Evolutionary conservation across 2,888 invertebrate species (phyloP).

Genomic region (Nomada lathburiana): DNA sequence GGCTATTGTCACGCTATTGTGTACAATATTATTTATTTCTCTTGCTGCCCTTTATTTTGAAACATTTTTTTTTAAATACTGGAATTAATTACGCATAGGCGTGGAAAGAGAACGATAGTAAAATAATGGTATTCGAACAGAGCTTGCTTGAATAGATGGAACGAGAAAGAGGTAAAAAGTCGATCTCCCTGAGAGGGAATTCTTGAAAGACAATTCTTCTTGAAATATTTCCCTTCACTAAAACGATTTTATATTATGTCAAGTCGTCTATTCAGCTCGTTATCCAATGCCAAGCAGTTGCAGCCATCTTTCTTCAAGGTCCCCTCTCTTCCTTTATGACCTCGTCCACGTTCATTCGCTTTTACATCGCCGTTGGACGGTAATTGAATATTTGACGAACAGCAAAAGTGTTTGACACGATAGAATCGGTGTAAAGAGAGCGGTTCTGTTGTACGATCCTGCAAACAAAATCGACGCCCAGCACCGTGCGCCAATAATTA

Average conservation of each 20-base stretch:
- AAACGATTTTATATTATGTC: constrained; percentile 65
- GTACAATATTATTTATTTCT: too few relatives aligned
- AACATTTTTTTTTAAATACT: neutral
- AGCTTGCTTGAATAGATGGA: constrained; percentile 19
- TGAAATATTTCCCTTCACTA: constrained; percentile 56
- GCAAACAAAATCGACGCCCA: constrained; percentile 7
- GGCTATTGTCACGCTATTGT: neutral
- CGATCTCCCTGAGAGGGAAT: constrained; percentile 32
- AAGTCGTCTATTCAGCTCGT: constrained; percentile 62
- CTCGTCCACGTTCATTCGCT: constrained; percentile 64
- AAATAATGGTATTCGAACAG: constrained; percentile 2
- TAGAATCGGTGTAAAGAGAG: constrained; percentile 25
- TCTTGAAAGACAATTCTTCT: constrained; percentile 50
- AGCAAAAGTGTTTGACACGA: constrained; percentile 54
- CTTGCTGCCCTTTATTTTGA: neutral
- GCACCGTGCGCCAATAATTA: constrained; percentile 52
- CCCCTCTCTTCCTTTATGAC: constrained; percentile 61
- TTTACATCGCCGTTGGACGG: constrained; percentile 55
- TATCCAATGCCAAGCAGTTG: constrained; percentile 56
- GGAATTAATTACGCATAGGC: neutral
- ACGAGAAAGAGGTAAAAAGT: constrained; percentile 14
- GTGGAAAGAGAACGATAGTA: neutral
- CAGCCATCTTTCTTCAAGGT: constrained; percentile 64
- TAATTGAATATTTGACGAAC: constrained; percentile 68
- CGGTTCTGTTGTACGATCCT: neutral